Percentiles rank a stretch among this genome's conserved stretches.
Evolutionary conservation across 1,140 invertebrate genomes (phyloP).

Genomic region (Pogonognathellus flavescens): DNA sequence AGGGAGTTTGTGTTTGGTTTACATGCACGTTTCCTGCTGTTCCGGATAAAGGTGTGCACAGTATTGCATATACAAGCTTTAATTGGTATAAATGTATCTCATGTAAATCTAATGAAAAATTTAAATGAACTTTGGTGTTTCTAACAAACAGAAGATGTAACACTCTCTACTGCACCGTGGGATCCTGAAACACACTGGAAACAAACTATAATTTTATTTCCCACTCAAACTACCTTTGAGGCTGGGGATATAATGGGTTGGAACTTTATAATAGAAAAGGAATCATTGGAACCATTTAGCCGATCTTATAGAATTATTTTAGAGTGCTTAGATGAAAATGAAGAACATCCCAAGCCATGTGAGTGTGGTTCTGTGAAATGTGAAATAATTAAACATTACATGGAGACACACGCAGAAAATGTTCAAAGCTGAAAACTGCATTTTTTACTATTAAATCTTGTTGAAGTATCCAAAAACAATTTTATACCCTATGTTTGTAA

Average conservation of each 20-base stretch:
- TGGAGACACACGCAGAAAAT: constrained; percentile 68
- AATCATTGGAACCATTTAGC: constrained; percentile 70
- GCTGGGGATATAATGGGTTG: constrained; percentile 78
- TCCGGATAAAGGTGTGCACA: constrained; percentile 57
- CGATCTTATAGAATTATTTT: constrained; percentile 80
- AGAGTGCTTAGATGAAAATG: constrained; percentile 78
- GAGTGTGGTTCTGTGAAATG: constrained; percentile 83
- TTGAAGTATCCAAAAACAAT: no score
- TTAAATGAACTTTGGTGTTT: not conserved
- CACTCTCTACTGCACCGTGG: constrained; percentile 82
- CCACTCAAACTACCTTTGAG: constrained; percentile 68
- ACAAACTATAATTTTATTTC: constrained; percentile 84
- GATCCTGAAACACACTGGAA: constrained; percentile 94
- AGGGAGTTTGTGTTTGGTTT: constrained; percentile 78
- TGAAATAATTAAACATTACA: constrained; percentile 78
- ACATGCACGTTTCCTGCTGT: constrained; percentile 69
- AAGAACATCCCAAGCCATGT: constrained; percentile 84
- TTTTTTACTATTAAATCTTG: no score
- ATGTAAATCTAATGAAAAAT: not conserved
- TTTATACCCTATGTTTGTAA: no score
- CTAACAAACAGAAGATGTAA: constrained; percentile 68
- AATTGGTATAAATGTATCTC: no score
- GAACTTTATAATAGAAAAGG: constrained; percentile 74
- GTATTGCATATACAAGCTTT: no score
- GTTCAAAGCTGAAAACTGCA: no score